Percentiles rank a stretch among this genome's conserved stretches.
Conservation (phyloP, 2,888 invertebrate genomes). For the Brenthis hecate region DNA sequence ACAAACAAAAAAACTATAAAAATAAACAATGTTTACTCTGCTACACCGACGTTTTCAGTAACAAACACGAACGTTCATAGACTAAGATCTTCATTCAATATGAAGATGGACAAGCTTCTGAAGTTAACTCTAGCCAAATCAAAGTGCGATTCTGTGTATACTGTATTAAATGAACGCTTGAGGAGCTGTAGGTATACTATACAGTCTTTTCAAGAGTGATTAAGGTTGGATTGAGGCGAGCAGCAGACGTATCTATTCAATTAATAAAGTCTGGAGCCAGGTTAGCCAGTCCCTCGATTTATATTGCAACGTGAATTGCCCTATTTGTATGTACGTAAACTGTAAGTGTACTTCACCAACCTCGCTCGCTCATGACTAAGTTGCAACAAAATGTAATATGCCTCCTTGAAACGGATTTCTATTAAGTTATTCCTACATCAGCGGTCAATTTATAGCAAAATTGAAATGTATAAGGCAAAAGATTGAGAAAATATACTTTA, state of each 20-base stretch:
- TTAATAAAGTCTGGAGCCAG: conserved; percentile 70
- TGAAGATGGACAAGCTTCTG: conserved; percentile 33
- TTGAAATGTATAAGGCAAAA: conserved; percentile 16
- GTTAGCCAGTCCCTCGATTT: conserved; percentile 65
- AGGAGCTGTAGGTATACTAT: conserved; percentile 57
- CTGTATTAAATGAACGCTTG: conserved; percentile 61
- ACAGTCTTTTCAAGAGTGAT: conserved; percentile 76
- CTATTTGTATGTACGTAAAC: conserved; percentile 61
- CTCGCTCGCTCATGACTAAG: conserved; percentile 53
- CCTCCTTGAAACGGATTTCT: conserved; percentile 41
- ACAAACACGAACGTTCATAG: conserved; percentile 1
- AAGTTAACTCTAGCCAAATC: conserved; percentile 50
- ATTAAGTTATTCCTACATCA: conserved; percentile 37
- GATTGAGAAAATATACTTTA: not conserved
- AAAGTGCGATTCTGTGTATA: conserved; percentile 72
- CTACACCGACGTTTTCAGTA: not conserved
- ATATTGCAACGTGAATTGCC: conserved; percentile 71
- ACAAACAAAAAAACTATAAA: not conserved
- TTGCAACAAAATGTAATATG: conserved; percentile 59
- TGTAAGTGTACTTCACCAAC: conserved; percentile 48
- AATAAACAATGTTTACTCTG: not conserved
- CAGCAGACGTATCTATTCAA: conserved; percentile 79
- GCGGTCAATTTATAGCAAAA: conserved; percentile 35
- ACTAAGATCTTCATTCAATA: conserved; percentile 17
- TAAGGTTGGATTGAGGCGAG: conserved; percentile 75